Conservation (phyloP, 1,140 invertebrate genomes). For the Drosophila littoralis region DNA sequence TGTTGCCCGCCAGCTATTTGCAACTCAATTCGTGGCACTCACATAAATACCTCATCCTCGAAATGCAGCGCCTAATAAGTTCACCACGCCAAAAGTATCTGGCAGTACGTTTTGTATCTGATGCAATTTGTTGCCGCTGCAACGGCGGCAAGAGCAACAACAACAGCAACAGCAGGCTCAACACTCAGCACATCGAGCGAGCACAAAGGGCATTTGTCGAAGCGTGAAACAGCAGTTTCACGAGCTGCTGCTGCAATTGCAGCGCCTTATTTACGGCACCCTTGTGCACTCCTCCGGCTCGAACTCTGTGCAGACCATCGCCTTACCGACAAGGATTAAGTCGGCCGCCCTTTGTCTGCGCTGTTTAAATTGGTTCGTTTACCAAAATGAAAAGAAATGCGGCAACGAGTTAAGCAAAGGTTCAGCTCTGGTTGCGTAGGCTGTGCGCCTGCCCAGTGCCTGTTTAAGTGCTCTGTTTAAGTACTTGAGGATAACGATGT, state of each 20-base stretch:
- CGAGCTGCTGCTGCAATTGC: conserved; percentile 60
- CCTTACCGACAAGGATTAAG: conserved; percentile 50
- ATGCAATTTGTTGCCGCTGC: conserved; percentile 59
- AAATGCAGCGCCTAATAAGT: conserved; percentile 66
- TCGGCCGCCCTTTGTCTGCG: conserved; percentile 51
- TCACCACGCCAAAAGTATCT: conserved; percentile 37
- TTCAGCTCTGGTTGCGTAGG: conserved; percentile 43
- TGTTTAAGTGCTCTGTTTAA: conserved; percentile 61
- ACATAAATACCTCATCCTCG: conserved; percentile 69
- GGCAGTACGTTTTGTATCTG: conserved; percentile 42
- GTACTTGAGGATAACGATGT: conserved; percentile 80
- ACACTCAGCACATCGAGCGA: conserved; percentile 17
- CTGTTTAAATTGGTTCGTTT: conserved; percentile 81
- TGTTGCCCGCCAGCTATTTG: conserved; percentile 71
- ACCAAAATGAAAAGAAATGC: conserved; percentile 58
- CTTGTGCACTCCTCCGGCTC: conserved; percentile 14
- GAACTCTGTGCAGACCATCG: not conserved
- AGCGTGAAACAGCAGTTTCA: conserved; percentile 82
- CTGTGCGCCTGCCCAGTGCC: conserved; percentile 60
- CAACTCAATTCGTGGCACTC: conserved; percentile 77
- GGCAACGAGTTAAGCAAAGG: conserved; percentile 51
- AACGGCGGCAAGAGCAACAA: not conserved
- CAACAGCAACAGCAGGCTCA: conserved; percentile 11
- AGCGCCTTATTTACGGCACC: conserved; percentile 7
- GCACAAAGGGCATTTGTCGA: conserved; percentile 73